Evolutionary conservation across 2,797 vertebrate species (phyloP).

Genomic region (Varecia variegata): DNA sequence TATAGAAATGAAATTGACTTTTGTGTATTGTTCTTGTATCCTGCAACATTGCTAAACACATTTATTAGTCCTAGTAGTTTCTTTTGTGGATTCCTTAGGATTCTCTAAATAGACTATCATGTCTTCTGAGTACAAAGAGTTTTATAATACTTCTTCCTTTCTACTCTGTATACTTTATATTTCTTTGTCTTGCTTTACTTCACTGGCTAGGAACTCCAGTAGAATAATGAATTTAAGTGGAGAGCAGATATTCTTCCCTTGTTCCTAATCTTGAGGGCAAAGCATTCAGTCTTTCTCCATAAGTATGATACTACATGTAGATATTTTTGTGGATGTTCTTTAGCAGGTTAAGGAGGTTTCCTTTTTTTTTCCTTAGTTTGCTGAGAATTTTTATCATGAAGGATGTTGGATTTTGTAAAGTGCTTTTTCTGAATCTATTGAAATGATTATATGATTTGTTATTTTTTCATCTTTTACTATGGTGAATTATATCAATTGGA

Average conservation of each 20-base stretch:
- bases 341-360: neutral
- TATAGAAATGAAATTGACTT: neutral
- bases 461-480: slow-evolving; percentile 30
- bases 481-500: neutral
- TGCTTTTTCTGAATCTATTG: slow-evolving; percentile 11
- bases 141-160: neutral
- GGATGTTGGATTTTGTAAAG: neutral
- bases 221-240: slow-evolving; percentile 11
- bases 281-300: neutral
- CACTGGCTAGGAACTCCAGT: neutral
- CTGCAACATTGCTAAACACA: neutral
- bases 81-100: slow-evolving; percentile 9
- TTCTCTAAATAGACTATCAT: neutral
- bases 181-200: slow-evolving; percentile 34
- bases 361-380: neutral
- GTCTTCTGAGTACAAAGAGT: neutral
- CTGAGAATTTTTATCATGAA: slow-evolving; percentile 20
- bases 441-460: neutral
- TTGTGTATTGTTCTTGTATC: neutral
- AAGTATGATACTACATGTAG: neutral
- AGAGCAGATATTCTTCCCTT: neutral
- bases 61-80: neutral
- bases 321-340: neutral
- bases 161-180: neutral
- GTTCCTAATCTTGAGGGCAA: neutral